Evolutionary conservation across 2,888 invertebrate species (phyloP).

Genomic region (Acanthosepion pharaonis): DNA sequence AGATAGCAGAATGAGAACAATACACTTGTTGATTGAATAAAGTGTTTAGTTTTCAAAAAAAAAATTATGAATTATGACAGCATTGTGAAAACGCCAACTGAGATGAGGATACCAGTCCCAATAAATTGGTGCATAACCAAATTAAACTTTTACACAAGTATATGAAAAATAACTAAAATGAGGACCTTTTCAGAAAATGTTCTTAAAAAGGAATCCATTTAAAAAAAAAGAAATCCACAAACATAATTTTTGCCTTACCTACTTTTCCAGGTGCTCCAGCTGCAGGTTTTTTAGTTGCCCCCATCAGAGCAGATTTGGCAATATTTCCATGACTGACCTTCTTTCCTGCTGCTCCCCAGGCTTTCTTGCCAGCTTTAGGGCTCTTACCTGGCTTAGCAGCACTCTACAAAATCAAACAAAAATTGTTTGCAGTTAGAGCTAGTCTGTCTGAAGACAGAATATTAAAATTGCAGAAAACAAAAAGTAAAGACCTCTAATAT

Average conservation of each 20-base stretch:
- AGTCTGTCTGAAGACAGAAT: background rate
- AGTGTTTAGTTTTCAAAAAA: no score
- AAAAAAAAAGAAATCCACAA: no score
- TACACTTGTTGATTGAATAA: no score
- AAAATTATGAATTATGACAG: no score
- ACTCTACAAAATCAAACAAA: background rate
- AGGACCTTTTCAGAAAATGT: no score
- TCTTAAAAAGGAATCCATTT: no score
- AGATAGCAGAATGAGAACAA: no score
- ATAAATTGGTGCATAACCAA: no score
- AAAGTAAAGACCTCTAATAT: background rate
- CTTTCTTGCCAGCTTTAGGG: constrained; percentile 25
- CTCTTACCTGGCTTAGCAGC: constrained; percentile 23
- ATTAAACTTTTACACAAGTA: no score
- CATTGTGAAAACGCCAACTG: no score
- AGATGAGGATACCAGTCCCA: no score
- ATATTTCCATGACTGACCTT: constrained; percentile 18
- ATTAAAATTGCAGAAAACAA: background rate
- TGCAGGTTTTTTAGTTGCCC: background rate
- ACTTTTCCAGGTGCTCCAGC: background rate
- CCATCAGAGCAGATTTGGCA: background rate
- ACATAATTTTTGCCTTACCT: background rate
- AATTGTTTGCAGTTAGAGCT: background rate
- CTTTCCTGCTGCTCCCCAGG: constrained; percentile 13
- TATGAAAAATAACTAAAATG: no score